phyloP scores from a whole-genome alignment of 2,797 vertebrate genomes.

The Sebastes glaucus region DNA sequence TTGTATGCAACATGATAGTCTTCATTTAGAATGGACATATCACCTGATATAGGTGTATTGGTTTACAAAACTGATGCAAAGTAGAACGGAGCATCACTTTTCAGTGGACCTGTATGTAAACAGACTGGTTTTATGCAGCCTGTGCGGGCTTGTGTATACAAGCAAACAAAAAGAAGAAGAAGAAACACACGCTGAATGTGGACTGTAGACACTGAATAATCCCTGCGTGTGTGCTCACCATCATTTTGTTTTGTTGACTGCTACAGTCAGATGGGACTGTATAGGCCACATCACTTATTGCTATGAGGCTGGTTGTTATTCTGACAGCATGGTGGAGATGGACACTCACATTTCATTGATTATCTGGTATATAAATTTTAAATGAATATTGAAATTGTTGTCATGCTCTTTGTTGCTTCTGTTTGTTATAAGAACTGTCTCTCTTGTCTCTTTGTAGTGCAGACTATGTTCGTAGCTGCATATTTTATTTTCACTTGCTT shows the following conservation, averaged over 20 bases:
- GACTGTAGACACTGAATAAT: constrained; percentile 25
- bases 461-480: too few species aligned
- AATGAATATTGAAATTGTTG: neutral
- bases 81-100: constrained; percentile 20
- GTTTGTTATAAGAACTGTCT: too few species aligned
- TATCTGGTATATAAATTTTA: neutral
- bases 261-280: constrained; percentile 27
- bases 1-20: constrained; percentile 36
- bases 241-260: constrained; percentile 39
- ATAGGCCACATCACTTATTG: constrained; percentile 23
- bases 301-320: constrained; percentile 28
- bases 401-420: too few species aligned
- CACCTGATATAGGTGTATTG: constrained; percentile 30
- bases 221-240: constrained; percentile 16
- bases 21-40: neutral
- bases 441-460: too few species aligned
- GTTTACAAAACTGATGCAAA: constrained; percentile 35
- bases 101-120: constrained; percentile 28
- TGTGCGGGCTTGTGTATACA: neutral
- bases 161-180: constrained; percentile 12
- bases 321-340: neutral
- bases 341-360: neutral
- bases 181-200: neutral
- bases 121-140: constrained; percentile 13
- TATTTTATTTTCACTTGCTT: too few species aligned